A percentile compares a stretch with the other conserved stretches of the same genome.
Evolutionary conservation across 2,888 invertebrate species (phyloP).

Genomic region (Herminia tarsipennalis): DNA sequence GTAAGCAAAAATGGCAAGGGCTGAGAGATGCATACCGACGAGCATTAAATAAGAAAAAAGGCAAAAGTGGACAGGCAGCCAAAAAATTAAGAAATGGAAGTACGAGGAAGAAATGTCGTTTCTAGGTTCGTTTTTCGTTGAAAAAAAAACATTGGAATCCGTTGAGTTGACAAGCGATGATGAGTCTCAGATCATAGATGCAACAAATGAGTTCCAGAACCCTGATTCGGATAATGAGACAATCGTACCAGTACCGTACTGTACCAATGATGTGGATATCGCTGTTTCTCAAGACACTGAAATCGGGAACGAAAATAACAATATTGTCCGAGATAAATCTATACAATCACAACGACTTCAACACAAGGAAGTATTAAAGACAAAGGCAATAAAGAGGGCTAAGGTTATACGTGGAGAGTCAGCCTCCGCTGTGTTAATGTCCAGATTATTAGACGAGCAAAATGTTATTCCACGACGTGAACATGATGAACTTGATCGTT

Average conservation of each 20-base stretch:
- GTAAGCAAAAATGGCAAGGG: conserved; percentile 24
- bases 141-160: conserved; percentile 31
- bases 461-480: conserved; percentile 9
- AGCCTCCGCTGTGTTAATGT: conserved; percentile 22
- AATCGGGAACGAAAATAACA: conserved; percentile 14
- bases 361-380: conserved; percentile 14
- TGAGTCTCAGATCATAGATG: conserved; percentile 7
- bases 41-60: conserved; percentile 26
- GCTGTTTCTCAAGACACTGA: conserved; percentile 6
- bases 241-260: too few species aligned
- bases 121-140: conserved; percentile 27
- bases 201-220: conserved; percentile 5
- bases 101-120: conserved; percentile 40
- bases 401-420: conserved; percentile 2
- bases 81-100: conserved; percentile 20
- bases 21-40: conserved; percentile 27
- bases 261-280: conserved; percentile 10
- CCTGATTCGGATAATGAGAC: conserved; percentile 12
- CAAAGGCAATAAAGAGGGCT: conserved; percentile 11
- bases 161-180: conserved; percentile 36
- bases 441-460: conserved; percentile 11
- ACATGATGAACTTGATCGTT: conserved; percentile 28
- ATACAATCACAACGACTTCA: conserved; percentile 10
- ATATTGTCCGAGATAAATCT: conserved; percentile 2
- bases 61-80: conserved; percentile 18